These are phyloP conservation scores for Zeus faber DNA, from an alignment of 2,113 vertebrate species.

Conservation along the genomic window DNA sequence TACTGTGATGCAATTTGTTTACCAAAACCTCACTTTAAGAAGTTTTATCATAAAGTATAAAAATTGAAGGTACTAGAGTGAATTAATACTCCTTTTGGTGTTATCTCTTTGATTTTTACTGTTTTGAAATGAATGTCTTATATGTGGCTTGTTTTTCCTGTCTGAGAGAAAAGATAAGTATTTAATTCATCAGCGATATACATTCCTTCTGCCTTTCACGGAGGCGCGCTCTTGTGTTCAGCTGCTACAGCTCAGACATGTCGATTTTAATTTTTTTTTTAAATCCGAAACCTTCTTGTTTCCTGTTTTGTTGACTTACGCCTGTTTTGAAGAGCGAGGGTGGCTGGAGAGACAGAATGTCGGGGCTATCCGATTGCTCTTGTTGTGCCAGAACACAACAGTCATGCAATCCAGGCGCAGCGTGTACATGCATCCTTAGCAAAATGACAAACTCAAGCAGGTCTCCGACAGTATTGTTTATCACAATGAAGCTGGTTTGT, in stretches of 20 bases:
- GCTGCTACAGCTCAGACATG: conserved; percentile 14
- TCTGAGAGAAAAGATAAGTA: conserved; percentile 69
- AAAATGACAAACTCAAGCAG: conserved; percentile 35
- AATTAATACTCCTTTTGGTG: conserved; percentile 75
- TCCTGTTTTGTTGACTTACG: conserved; percentile 12
- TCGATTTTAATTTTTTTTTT: conserved; percentile 35
- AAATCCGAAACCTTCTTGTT: too few relatives aligned
- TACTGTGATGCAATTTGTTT: conserved; percentile 82
- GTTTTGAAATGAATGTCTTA: conserved; percentile 48
- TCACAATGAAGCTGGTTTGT: conserved; percentile 75
- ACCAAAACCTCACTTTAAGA: conserved; percentile 79
- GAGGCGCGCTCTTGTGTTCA: conserved; percentile 38
- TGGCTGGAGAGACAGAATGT: conserved; percentile 8
- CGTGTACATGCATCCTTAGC: conserved; percentile 25
- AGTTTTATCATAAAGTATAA: conserved; percentile 73
- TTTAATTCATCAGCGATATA: conserved; percentile 79
- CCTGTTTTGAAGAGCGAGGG: conserved; percentile 12
- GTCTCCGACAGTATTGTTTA: conserved; percentile 82
- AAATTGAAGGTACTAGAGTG: conserved; percentile 84
- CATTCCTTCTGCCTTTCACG: conserved; percentile 76
- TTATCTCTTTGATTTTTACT: conserved; percentile 74
- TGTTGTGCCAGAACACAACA: conserved; percentile 18
- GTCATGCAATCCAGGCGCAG: conserved; percentile 4
- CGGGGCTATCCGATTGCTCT: conserved; percentile 16
- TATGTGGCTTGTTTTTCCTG: conserved; percentile 36